Percentiles rank a stretch among this genome's conserved stretches.
Conservation (phyloP, 2,888 invertebrate genomes). For the Phyto melanocephala region DNA sequence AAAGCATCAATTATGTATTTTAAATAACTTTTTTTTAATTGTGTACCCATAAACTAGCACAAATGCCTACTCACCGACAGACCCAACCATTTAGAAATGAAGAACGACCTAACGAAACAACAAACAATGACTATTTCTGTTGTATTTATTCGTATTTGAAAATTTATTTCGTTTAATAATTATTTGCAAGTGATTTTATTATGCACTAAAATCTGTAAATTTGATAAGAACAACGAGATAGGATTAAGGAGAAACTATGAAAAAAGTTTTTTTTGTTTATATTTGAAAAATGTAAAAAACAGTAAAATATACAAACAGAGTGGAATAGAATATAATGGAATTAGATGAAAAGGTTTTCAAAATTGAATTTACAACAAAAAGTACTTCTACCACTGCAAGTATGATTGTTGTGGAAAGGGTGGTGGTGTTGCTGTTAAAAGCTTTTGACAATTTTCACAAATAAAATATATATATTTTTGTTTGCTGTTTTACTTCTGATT, state of each 20-base stretch:
- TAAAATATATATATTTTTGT: slow-evolving; percentile 14
- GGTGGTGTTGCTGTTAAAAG: background rate
- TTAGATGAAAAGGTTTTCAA: slow-evolving; percentile 1
- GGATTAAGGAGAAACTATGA: background rate
- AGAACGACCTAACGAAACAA: background rate
- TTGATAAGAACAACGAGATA: background rate
- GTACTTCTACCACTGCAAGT: background rate
- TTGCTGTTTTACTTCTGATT: background rate
- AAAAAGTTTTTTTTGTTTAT: background rate
- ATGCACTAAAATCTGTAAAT: slow-evolving; percentile 36
- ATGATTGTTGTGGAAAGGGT: background rate
- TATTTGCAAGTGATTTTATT: slow-evolving; percentile 57
- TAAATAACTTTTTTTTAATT: slow-evolving; percentile 7
- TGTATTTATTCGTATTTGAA: background rate
- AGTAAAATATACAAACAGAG: background rate
- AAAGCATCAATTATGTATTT: slow-evolving; percentile 25
- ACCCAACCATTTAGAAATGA: background rate
- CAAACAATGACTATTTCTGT: background rate
- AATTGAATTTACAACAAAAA: slow-evolving; percentile 5
- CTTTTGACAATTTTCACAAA: slow-evolving; percentile 15
- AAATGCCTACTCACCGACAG: too few relatives aligned
- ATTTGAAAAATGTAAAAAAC: too few relatives aligned
- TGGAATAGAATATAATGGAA: background rate
- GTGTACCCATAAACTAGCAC: background rate
- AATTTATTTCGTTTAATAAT: slow-evolving; percentile 43